Base-by-base conservation (phyloP, 1,140 invertebrate species). In the Drosophila insularis region DNA sequence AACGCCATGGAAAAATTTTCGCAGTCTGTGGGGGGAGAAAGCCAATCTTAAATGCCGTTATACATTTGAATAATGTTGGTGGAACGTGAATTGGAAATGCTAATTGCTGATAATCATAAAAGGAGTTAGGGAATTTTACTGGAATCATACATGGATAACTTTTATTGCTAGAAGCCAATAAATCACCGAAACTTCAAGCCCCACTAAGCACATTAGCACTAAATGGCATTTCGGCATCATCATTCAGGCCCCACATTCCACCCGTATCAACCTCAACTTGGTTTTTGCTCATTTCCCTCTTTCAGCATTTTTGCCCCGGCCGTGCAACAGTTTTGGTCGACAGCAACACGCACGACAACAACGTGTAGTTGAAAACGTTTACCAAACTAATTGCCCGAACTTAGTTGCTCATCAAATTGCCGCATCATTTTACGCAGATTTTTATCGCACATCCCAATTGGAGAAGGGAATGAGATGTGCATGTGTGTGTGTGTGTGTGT, bases 401-500 rank as follows among this genome's bases (percentile, higher is more conserved):
- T 89, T 78, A 78, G 85, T 84, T 89, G 77, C 82, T 89, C 80
- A 84, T 89, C 84, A 89, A 87, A 87, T 84, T 80, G 82, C 84
- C 72, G 82, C 82, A 87, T 84, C 84, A 89, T 71, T 89, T 89
- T 80, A 84, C 77, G 80, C 80, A 84, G 84, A 89, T 89, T 84
- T 89, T 89, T 89, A 89, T 89, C 80, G 65, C 80, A 74, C 64
- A 50, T 59, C 13, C 67, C 54, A 17, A 56, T 56, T 64, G 50
- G 43, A 21, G 40, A 50, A 50, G 27, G 21, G 61, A 14, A 50
- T 21, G 27, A 19, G 21, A 10, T 13, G 13, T 27, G 13, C n/a
- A 27, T 53, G 17, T 53, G 46, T 19, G 50, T 3, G 23, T 23
- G 21, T 50, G 3, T 43, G 37, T 35, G 2, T 14, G 27, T 27